These are phyloP conservation scores for Cotesia chilonis DNA, from an alignment of 1,140 invertebrate genomes.

Conservation along the genomic window DNA sequence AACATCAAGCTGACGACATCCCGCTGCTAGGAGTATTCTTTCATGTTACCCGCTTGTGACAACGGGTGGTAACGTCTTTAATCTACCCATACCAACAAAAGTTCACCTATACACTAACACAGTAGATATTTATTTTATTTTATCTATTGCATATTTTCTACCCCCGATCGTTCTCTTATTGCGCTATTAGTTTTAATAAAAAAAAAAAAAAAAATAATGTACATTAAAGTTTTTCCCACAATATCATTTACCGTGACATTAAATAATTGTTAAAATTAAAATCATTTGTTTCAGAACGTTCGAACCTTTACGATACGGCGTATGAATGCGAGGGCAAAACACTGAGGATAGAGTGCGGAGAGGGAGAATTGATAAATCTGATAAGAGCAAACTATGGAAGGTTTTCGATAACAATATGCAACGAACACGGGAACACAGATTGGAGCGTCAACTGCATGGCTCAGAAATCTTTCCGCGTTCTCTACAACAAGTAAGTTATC, in stretches of 20 bases:
- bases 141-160: slow-evolving; percentile 39
- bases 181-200: slow-evolving; percentile 31
- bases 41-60: slow-evolving; percentile 61
- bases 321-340: slow-evolving; percentile 94
- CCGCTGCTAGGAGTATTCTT: slow-evolving; percentile 61
- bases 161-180: slow-evolving; percentile 30
- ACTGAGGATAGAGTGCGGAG: slow-evolving; percentile 86
- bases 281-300: slow-evolving; percentile 69
- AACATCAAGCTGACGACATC: slow-evolving; percentile 53
- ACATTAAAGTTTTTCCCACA: neutral
- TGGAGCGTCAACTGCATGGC: slow-evolving; percentile 97
- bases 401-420: slow-evolving; percentile 95
- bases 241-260: too few relatives aligned
- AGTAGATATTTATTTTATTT: slow-evolving; percentile 47
- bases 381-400: slow-evolving; percentile 95
- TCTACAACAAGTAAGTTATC: slow-evolving; percentile 78
- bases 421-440: slow-evolving; percentile 94
- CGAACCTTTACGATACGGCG: slow-evolving; percentile 78
- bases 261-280: slow-evolving; percentile 16
- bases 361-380: slow-evolving; percentile 87
- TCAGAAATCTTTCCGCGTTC: slow-evolving; percentile 79
- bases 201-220: neutral
- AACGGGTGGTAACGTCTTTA: slow-evolving; percentile 56
- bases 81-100: too few relatives aligned
- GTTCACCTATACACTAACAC: slow-evolving; percentile 51